phyloP scores from a whole-genome alignment of 2,797 vertebrate genomes.

The Coregonus ussuriensis region DNA sequence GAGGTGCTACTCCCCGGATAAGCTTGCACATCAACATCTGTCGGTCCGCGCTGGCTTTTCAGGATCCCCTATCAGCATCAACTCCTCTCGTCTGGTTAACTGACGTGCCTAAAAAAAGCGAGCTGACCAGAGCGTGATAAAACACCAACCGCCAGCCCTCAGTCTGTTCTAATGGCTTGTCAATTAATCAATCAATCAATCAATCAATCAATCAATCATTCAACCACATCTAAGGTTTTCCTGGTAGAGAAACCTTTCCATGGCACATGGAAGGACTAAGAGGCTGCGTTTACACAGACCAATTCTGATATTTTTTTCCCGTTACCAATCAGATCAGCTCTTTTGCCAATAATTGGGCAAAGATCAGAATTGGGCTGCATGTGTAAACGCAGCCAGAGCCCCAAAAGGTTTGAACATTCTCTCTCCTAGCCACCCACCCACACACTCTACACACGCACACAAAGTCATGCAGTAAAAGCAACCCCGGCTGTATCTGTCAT shows the following conservation, averaged over 20 bases:
- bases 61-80: constrained; percentile 57
- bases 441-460: constrained; percentile 11
- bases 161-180: constrained; percentile 44
- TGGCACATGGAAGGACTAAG: background rate
- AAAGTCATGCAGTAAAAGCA: constrained; percentile 9
- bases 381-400: background rate
- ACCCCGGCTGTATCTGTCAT: constrained; percentile 23
- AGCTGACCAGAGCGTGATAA: constrained; percentile 14
- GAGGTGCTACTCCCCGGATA: constrained; percentile 44
- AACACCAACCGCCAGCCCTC: constrained; percentile 33
- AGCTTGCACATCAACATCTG: constrained; percentile 58
- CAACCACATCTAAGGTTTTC: constrained; percentile 40
- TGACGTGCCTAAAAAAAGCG: constrained; percentile 48
- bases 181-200: constrained; percentile 32
- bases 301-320: too few species aligned
- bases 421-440: constrained; percentile 22
- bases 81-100: constrained; percentile 45
- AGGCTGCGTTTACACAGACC: too few species aligned
- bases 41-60: constrained; percentile 50
- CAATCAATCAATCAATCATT: constrained; percentile 32
- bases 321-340: too few species aligned
- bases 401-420: background rate
- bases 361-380: too few species aligned
- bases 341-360: too few species aligned
- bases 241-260: constrained; percentile 13